These are phyloP conservation scores for Pseudopipra pipra DNA, from an alignment of 2,113 vertebrate genomes.

Conservation along the genomic window DNA sequence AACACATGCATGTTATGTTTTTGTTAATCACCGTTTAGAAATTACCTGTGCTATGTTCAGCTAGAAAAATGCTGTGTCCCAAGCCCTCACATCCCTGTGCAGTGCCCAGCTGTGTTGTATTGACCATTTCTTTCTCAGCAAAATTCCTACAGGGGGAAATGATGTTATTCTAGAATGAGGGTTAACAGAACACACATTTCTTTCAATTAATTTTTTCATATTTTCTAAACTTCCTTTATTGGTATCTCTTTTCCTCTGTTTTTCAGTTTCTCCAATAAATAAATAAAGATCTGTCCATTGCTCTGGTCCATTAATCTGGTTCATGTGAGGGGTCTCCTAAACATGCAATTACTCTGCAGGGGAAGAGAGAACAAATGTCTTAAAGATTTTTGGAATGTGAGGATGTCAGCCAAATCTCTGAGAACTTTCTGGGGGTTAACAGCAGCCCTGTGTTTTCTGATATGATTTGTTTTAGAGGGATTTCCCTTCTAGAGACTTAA, in stretches of 20 bases:
- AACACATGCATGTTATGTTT: accelerated
- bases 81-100: not conserved
- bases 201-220: accelerated
- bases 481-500: not conserved
- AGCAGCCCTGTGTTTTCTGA: not conserved
- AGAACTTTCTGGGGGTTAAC: not conserved
- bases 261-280: not conserved
- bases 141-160: not conserved
- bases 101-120: not conserved
- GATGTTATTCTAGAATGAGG: not conserved
- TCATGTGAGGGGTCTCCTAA: not conserved
- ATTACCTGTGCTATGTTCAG: not conserved
- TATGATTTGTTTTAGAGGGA: not conserved
- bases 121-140: not conserved
- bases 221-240: not conserved
- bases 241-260: not conserved
- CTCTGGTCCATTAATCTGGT: not conserved
- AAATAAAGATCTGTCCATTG: not conserved
- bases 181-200: not conserved
- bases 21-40: not conserved
- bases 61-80: not conserved
- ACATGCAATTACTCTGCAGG: not conserved
- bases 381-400: not conserved
- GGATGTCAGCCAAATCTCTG: not conserved
- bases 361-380: not conserved